Percentiles rank a stretch among this genome's conserved stretches.
Evolutionary conservation across 1,140 invertebrate genomes (phyloP).

Genomic region (Hermetia illucens): DNA sequence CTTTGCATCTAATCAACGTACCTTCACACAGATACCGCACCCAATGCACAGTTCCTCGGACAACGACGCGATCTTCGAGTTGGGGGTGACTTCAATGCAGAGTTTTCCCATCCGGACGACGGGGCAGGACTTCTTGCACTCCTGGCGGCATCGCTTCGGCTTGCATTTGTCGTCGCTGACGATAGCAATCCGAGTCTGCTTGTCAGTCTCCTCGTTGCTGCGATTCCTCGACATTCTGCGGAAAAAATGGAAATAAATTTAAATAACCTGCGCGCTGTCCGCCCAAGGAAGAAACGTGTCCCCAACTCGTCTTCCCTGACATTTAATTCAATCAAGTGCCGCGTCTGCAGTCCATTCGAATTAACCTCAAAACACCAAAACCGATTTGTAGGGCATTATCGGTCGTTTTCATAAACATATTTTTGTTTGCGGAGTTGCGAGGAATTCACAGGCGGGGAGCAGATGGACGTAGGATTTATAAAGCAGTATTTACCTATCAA

Average conservation of each 20-base stretch:
- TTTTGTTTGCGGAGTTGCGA: too few relatives aligned
- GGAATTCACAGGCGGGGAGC: too few relatives aligned
- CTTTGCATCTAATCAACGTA: conserved; percentile 57
- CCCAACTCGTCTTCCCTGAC: too few relatives aligned
- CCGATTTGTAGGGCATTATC: too few relatives aligned
- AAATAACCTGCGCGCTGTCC: too few relatives aligned
- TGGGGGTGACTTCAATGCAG: conserved; percentile 97
- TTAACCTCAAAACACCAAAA: too few relatives aligned
- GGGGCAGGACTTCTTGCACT: conserved; percentile 97
- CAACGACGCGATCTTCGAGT: conserved; percentile 93
- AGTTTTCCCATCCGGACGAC: conserved; percentile 98
- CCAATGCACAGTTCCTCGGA: conserved; percentile 99
- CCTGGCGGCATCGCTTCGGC: conserved; percentile 96
- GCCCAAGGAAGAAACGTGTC: too few relatives aligned
- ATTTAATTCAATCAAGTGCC: too few relatives aligned
- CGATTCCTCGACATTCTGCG: conserved; percentile 56
- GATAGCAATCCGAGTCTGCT: conserved; percentile 93
- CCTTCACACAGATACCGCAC: conserved; percentile 97
- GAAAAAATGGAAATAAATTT: conserved; percentile 5
- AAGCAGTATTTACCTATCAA: too few relatives aligned
- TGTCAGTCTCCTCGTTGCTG: conserved; percentile 70
- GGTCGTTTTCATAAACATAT: too few relatives aligned
- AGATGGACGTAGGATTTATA: too few relatives aligned
- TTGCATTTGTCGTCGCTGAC: conserved; percentile 98
- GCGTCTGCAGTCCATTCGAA: too few relatives aligned